Evolutionary conservation across 2,888 invertebrate species (phyloP), one percentile per base, ranked within the genome.

Genomic region (Pecten maximus): DNA sequence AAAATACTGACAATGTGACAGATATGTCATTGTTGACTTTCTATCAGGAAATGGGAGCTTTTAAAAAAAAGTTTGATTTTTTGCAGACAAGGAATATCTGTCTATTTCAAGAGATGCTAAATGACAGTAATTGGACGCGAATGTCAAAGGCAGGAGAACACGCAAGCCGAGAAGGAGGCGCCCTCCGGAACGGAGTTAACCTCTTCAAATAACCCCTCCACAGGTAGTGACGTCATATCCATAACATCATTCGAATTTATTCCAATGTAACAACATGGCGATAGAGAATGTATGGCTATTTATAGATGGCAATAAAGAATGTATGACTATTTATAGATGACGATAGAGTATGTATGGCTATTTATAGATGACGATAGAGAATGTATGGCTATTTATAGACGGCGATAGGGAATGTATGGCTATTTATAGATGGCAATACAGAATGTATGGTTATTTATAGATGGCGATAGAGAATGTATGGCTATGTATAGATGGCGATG

Each of bases 61-160:
- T 74, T 74, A 74, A 74, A 74, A 74, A 74, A 74, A 74, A 35
- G 28, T 74, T 74, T 74, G 74, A 74, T 74, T 74, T 74, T 74
- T 74, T 74, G 74, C 74, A 74, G 74, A 74, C 74, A 74, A 74
- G 74, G 35, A 74, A 74, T 74, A 74, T 74, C 74, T 74, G 74
- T 74, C 74, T 74, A 74, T 74, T 74, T 74, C 74, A 74, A 35
- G 74, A 74, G 74, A 74, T 35, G 35, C 35, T 74, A 74, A 74
- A 74, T 74, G 74, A 74, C 74, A 74, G 74, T 74, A 74, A 74
- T 74, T 74, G 74, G 74, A 35, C 74, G 28, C 3, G 74, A 28
- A 74, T 74, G 74, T 74, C 74, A 74, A 35, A 74, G 74, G 35
- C 74, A 74, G 74, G 35, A 74, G 74, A 74, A 74, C 74, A 74